Percentiles rank a stretch among this genome's conserved stretches.
phyloP scores from a whole-genome alignment of 2,797 vertebrate species.

The Leptoclinus maculatus region DNA sequence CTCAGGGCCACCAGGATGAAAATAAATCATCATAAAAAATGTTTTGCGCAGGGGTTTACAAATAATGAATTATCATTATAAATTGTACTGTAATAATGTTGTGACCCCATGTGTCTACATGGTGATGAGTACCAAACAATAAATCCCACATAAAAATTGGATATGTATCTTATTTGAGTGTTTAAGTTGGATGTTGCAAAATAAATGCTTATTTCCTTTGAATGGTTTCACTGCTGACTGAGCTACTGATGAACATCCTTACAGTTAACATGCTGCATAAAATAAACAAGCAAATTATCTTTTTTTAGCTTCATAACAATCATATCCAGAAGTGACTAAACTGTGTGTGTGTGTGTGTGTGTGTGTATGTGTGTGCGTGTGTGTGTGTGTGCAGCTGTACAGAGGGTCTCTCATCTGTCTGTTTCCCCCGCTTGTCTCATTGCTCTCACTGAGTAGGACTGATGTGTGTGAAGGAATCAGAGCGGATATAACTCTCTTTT shows the following conservation, averaged over 20 bases:
- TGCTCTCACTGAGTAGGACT: conserved; percentile 53
- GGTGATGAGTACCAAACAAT: background rate
- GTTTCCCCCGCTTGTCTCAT: conserved; percentile 43
- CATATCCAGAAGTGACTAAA: background rate
- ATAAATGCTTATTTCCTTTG: background rate
- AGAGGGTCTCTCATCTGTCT: conserved; percentile 62
- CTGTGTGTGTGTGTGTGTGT: background rate
- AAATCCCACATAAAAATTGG: background rate
- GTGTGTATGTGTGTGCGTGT: conserved; percentile 18
- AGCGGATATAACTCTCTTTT: conserved; percentile 68
- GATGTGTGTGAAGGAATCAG: conserved; percentile 79
- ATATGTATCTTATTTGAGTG: background rate
- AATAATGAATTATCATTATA: background rate
- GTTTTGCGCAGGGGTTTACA: background rate
- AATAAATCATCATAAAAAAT: background rate
- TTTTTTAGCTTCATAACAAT: background rate
- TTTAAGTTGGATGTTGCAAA: background rate
- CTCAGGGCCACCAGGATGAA: background rate
- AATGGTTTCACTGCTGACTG: background rate
- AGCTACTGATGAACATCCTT: background rate
- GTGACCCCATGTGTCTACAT: background rate
- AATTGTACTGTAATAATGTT: background rate
- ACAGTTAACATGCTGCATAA: background rate
- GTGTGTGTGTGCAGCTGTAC: conserved; percentile 28
- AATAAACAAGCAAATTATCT: background rate